Conservation (phyloP, 2,113 vertebrate species). For the Syngnathoides biaculeatus region DNA sequence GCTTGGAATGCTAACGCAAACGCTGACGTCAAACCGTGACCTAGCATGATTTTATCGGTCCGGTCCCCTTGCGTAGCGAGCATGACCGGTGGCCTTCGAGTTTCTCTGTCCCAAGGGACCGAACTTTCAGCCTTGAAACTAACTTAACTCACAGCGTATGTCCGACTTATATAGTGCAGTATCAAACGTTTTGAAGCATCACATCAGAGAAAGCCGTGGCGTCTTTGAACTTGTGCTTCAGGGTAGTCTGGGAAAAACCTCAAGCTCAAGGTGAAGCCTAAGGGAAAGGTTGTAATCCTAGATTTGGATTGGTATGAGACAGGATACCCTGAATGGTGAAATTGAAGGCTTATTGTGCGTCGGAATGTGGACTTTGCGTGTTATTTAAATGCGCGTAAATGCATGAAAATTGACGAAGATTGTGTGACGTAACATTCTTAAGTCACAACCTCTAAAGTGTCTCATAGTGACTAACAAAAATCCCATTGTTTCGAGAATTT, state of each 20-base stretch:
- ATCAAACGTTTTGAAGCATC: slow-evolving; percentile 1
- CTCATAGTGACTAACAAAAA: slow-evolving; percentile 23
- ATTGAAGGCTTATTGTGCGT: not conserved
- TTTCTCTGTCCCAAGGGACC: not conserved
- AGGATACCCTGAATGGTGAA: not conserved
- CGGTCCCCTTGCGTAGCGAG: not conserved
- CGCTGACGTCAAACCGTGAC: not conserved
- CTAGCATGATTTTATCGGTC: not conserved
- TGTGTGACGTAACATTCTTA: slow-evolving; percentile 10
- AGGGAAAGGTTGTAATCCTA: slow-evolving; percentile 5
- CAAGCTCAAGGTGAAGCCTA: not conserved
- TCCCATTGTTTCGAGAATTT: slow-evolving; percentile 17
- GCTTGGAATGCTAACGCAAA: not conserved
- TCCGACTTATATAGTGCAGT: not conserved
- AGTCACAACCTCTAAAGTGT: slow-evolving; percentile 11
- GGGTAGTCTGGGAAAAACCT: slow-evolving; percentile 5
- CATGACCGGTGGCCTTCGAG: not conserved
- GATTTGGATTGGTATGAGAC: slow-evolving; percentile 9
- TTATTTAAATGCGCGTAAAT: slow-evolving; percentile 9
- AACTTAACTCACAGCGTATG: not conserved
- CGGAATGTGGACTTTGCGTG: slow-evolving; percentile 7
- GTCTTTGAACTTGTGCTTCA: slow-evolving; percentile 6
- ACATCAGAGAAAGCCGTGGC: not conserved
- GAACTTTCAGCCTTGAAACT: not conserved
- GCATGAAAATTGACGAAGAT: slow-evolving; percentile 29